phyloP scores from a whole-genome alignment of 2,797 vertebrate species.

The Mormyrops attenuatus region DNA sequence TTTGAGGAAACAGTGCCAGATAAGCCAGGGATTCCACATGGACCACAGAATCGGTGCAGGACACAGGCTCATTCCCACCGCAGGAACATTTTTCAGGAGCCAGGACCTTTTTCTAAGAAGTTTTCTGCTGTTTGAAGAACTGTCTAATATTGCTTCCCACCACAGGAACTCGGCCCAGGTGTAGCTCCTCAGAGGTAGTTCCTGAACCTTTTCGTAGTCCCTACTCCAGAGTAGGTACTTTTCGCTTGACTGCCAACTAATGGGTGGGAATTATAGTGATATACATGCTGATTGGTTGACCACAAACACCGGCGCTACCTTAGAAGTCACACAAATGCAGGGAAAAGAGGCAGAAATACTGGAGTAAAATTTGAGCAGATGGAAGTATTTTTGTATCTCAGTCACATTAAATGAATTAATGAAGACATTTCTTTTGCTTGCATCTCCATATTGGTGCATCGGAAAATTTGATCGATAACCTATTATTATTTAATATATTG shows the following conservation, averaged over 20 bases:
- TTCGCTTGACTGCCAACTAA: neutral
- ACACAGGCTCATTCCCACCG: neutral
- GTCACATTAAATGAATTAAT: too few relatives aligned
- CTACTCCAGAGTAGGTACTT: neutral
- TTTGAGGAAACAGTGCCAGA: neutral
- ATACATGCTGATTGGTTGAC: neutral
- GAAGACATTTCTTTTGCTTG: neutral
- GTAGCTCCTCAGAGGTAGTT: neutral
- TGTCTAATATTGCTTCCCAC: neutral
- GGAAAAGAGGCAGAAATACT: neutral
- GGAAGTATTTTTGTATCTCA: too few relatives aligned
- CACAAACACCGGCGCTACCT: neutral
- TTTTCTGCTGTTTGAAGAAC: neutral
- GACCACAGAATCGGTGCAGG: neutral
- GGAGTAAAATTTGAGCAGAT: too few relatives aligned
- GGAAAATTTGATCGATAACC: neutral
- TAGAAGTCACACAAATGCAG: neutral
- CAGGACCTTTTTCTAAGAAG: neutral
- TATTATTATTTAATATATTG: too few relatives aligned
- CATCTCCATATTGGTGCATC: neutral
- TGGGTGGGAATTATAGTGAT: neutral
- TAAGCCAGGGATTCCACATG: neutral
- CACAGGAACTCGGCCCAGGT: neutral
- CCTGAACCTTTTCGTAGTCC: neutral
- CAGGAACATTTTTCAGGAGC: neutral